Evolutionary conservation across 2,888 invertebrate species (phyloP).

Genomic region (Acheta domesticus): DNA sequence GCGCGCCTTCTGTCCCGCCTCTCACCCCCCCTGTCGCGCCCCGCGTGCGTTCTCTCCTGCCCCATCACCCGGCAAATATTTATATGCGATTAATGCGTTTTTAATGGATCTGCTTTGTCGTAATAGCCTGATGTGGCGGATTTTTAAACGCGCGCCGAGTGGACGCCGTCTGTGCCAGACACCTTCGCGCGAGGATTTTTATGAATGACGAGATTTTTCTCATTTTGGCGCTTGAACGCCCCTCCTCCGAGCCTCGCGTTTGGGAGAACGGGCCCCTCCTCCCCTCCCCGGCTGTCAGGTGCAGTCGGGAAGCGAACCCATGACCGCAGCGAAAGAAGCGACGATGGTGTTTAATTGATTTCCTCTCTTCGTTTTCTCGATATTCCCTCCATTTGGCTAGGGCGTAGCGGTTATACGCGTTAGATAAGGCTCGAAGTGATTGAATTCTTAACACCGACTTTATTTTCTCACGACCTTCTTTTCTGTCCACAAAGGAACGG

Average conservation of each 20-base stretch:
- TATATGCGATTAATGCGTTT: conserved; percentile 2
- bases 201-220: not conserved
- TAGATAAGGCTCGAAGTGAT: not conserved
- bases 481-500: not conserved
- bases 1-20: no score
- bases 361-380: not conserved
- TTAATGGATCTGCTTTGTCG: conserved; percentile 9
- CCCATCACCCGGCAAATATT: not conserved
- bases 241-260: no score
- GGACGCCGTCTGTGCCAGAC: not conserved
- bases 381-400: not conserved
- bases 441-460: not conserved
- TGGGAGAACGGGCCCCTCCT: no score
- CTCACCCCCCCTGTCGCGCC: no score
- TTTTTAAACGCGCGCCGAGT: not conserved
- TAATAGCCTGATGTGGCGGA: conserved; percentile 10
- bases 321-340: not conserved
- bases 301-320: no score
- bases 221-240: not conserved
- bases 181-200: not conserved
- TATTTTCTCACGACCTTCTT: not conserved
- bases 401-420: not conserved
- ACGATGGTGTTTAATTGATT: not conserved
- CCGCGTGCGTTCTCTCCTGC: not conserved
- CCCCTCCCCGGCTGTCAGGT: no score